These are phyloP conservation scores for Siniperca scherzeri DNA, from an alignment of 2,797 vertebrate species.

Conservation along the genomic window DNA sequence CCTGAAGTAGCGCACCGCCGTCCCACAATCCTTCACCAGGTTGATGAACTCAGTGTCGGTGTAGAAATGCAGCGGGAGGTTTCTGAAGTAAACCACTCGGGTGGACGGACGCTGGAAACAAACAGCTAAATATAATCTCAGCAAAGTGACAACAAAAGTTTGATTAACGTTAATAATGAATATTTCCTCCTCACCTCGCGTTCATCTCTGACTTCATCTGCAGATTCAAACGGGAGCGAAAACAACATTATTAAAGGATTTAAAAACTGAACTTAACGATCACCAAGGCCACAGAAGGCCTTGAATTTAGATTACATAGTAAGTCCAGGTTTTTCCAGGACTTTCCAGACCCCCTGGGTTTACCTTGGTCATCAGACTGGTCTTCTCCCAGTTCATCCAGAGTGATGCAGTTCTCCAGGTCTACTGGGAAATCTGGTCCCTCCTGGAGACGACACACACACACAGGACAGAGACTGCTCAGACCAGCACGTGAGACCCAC, in stretches of 20 bases:
- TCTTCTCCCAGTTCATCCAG: slow-evolving; percentile 79
- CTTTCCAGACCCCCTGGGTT: background rate
- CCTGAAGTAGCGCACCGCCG: slow-evolving; percentile 56
- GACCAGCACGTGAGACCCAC: too few relatives aligned
- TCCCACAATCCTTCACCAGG: slow-evolving; percentile 64
- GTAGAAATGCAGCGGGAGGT: slow-evolving; percentile 43
- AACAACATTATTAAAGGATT: background rate
- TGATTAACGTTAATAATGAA: too few relatives aligned
- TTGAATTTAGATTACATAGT: background rate
- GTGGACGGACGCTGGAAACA: slow-evolving; percentile 24
- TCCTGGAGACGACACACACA: slow-evolving; percentile 41
- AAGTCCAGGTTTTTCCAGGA: background rate
- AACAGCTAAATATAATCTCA: background rate
- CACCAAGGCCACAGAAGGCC: background rate
- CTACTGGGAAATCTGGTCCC: slow-evolving; percentile 56
- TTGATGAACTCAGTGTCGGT: slow-evolving; percentile 55
- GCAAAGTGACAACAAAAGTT: too few relatives aligned
- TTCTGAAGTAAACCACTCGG: slow-evolving; percentile 61
- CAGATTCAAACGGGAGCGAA: background rate
- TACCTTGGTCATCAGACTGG: slow-evolving; percentile 61
- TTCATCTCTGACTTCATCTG: slow-evolving; percentile 10
- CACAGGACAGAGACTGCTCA: background rate
- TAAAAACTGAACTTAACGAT: too few relatives aligned
- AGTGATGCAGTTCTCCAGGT: slow-evolving; percentile 80
- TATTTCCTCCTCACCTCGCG: background rate